These are phyloP conservation scores for Tenualosa ilisha DNA, from an alignment of 2,797 vertebrate species.

Conservation along the genomic window DNA sequence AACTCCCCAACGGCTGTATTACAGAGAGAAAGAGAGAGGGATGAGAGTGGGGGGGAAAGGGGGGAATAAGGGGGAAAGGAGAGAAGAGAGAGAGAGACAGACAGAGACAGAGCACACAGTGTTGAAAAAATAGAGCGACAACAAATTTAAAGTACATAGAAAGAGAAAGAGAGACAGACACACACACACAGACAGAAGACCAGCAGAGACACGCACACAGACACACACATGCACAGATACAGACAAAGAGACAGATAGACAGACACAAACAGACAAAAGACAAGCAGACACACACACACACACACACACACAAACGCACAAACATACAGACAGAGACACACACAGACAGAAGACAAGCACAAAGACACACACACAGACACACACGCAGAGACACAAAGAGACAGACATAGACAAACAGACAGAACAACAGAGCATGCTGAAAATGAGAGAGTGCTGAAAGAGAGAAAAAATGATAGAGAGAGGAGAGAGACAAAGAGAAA, in stretches of 20 bases:
- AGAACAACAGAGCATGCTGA: constrained; percentile 62
- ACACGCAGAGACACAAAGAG: background rate
- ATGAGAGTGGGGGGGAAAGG: constrained; percentile 71
- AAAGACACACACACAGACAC: background rate
- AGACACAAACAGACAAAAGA: no score
- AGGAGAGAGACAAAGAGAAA: background rate
- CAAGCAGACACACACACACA: no score
- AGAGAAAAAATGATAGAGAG: constrained; percentile 21
- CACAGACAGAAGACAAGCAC: no score
- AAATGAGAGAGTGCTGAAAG: background rate
- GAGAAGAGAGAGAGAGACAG: constrained; percentile 44
- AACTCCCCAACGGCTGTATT: constrained; percentile 66
- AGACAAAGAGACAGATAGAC: constrained; percentile 33
- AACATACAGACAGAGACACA: no score
- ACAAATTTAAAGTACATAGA: background rate
- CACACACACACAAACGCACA: no score
- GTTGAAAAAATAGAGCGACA: background rate
- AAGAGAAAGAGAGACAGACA: background rate
- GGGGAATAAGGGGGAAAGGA: constrained; percentile 54
- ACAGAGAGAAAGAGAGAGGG: constrained; percentile 68
- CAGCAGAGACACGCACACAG: background rate
- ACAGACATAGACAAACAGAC: background rate
- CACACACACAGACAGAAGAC: background rate
- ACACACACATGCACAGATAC: background rate
- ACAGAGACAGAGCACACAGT: background rate